Percentiles rank a stretch among this genome's conserved stretches.
phyloP scores from a whole-genome alignment of 2,888 invertebrate species.

The Drosophila robusta region DNA sequence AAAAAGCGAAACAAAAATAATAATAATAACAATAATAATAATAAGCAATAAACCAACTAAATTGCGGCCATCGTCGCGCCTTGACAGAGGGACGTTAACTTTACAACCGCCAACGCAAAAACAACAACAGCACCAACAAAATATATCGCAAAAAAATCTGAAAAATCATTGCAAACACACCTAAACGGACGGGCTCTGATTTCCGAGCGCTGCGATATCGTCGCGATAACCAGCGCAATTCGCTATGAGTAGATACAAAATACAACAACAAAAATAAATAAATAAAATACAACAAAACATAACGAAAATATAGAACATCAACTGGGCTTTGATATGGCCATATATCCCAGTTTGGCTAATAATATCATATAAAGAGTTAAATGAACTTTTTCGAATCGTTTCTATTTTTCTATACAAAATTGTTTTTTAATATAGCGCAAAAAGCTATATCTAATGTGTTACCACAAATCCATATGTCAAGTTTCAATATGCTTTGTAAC shows the following conservation, averaged over 20 bases:
- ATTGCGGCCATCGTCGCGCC: slow-evolving; percentile 46
- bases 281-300: background rate
- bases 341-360: background rate
- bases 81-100: slow-evolving; percentile 38
- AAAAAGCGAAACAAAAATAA: slow-evolving; percentile 10
- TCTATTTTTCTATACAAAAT: no score
- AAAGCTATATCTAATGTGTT: no score
- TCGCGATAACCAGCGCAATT: slow-evolving; percentile 56
- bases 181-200: slow-evolving; percentile 61
- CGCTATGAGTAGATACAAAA: slow-evolving; percentile 35
- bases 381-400: no score
- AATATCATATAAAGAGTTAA: no score
- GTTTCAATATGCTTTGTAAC: no score
- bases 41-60: slow-evolving; percentile 40
- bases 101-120: slow-evolving; percentile 51
- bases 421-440: no score
- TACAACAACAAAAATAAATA: background rate
- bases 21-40: slow-evolving; percentile 40
- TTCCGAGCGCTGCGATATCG: slow-evolving; percentile 63
- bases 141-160: slow-evolving; percentile 46
- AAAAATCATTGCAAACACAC: slow-evolving; percentile 74
- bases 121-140: background rate
- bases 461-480: no score
- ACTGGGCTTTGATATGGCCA: background rate
- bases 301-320: background rate